A percentile compares a stretch with the other conserved stretches of the same genome.
Conservation (phyloP, 2,888 invertebrate genomes). For the Noctua comes region DNA sequence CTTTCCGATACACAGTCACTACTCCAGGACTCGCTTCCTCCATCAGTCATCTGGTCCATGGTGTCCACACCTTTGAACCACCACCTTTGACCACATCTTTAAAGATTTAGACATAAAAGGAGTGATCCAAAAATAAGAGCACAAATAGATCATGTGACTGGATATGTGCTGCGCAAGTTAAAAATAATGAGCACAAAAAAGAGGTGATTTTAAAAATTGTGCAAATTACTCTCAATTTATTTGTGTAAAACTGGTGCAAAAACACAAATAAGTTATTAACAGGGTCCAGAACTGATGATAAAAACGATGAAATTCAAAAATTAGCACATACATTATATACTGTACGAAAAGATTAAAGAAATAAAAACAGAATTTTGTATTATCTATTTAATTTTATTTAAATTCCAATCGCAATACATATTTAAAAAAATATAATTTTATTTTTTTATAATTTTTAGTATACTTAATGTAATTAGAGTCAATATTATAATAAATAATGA, state of each 20-base stretch:
- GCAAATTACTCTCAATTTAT: no score
- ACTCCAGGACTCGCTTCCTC: not conserved
- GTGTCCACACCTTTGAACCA: not conserved
- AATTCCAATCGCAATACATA: not conserved
- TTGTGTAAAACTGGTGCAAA: no score
- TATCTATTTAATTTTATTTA: conserved; percentile 2
- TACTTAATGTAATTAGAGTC: no score
- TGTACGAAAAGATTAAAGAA: conserved; percentile 4
- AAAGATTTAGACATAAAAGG: conserved; percentile 11
- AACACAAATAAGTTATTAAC: no score
- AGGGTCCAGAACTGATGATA: no score
- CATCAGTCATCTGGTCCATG: not conserved
- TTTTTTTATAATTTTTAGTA: no score
- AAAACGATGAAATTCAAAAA: not conserved
- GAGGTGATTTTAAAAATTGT: no score
- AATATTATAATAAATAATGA: no score
- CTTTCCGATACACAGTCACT: not conserved
- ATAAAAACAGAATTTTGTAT: conserved; percentile 1
- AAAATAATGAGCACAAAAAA: not conserved
- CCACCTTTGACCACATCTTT: not conserved
- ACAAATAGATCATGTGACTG: not conserved
- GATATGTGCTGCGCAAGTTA: conserved; percentile 9
- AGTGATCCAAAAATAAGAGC: conserved; percentile 14
- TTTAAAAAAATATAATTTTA: not conserved
- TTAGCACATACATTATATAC: not conserved